Evolutionary conservation across 2,113 vertebrate species (phyloP).

Genomic region (Copsychus sechellarum): DNA sequence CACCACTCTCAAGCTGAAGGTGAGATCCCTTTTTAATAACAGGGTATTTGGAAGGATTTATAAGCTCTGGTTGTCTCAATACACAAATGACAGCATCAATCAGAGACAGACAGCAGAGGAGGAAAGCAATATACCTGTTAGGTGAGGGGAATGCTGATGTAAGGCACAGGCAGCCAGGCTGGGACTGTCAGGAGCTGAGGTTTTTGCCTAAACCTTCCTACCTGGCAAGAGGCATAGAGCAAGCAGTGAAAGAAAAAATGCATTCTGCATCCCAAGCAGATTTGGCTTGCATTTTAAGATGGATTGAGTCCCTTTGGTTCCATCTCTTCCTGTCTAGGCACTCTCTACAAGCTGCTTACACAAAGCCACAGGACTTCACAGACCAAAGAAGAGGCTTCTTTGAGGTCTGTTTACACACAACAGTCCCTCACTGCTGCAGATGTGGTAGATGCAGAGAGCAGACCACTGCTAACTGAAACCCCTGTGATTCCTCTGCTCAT

Average conservation of each 20-base stretch:
- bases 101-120: conserved; percentile 41
- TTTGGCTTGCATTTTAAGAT: background rate
- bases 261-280: background rate
- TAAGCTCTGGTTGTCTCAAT: conserved; percentile 48
- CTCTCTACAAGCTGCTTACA: background rate
- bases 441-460: background rate
- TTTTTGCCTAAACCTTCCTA: background rate
- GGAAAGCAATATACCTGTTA: conserved; percentile 49
- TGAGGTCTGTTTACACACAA: background rate
- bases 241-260: background rate
- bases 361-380: background rate
- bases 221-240: background rate
- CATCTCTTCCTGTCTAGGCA: background rate
- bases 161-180: background rate
- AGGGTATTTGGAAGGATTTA: conserved; percentile 54
- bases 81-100: conserved; percentile 60
- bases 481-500: background rate
- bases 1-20: conserved; percentile 39
- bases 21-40: conserved; percentile 61
- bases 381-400: background rate
- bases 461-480: background rate
- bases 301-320: background rate
- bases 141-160: conserved; percentile 58
- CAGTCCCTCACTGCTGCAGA: background rate
- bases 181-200: background rate